Conservation (phyloP, 1,140 invertebrate species). For the Diprion similis region DNA sequence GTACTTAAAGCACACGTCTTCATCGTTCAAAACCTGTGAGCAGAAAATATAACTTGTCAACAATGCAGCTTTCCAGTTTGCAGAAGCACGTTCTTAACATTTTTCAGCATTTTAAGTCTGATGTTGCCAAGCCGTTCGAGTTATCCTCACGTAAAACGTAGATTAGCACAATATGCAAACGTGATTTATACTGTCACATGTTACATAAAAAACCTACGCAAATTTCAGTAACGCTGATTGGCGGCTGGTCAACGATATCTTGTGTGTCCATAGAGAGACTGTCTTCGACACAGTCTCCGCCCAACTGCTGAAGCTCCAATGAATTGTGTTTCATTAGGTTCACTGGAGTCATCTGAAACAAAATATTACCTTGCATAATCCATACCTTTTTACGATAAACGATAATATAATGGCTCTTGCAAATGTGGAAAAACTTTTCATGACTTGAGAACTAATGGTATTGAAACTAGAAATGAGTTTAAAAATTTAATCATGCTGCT, state of each 20-base stretch:
- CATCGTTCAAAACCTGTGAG: constrained; percentile 67
- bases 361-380: constrained; percentile 24
- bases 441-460: constrained; percentile 10
- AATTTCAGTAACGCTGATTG: constrained; percentile 63
- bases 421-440: constrained; percentile 18
- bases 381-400: no score
- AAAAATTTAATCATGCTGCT: no score
- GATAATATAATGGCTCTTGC: no score
- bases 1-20: constrained; percentile 68
- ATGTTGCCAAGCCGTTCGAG: no score
- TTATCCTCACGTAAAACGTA: no score
- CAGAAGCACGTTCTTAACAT: no score
- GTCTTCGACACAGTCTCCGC: constrained; percentile 59
- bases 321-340: constrained; percentile 69
- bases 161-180: no score
- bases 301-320: constrained; percentile 55
- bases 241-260: constrained; percentile 61
- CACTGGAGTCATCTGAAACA: constrained; percentile 75
- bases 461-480: neutral
- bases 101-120: no score
- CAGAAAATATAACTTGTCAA: no score
- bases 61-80: no score
- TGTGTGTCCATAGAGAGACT: constrained; percentile 66
- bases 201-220: constrained; percentile 50
- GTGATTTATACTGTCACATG: constrained; percentile 9